phyloP scores from a whole-genome alignment of 2,113 vertebrate species.

The Ginglymostoma cirratum region DNA sequence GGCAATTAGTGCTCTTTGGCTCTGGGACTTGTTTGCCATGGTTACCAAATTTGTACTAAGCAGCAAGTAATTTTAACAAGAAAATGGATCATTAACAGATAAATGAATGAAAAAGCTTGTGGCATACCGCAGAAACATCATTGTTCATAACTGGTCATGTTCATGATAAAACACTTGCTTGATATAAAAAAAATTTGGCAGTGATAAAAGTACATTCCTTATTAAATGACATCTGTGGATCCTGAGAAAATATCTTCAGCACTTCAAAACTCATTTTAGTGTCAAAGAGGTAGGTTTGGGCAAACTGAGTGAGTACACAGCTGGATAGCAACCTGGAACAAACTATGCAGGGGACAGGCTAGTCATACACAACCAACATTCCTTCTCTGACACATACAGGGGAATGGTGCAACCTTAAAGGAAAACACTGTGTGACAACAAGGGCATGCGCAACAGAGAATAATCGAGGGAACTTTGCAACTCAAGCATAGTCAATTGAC shows the following conservation, averaged over 20 bases:
- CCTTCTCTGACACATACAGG: no score
- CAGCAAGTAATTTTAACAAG: background rate
- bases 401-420: no score
- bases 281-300: background rate
- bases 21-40: background rate
- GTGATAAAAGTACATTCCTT: background rate
- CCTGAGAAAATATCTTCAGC: background rate
- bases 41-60: background rate
- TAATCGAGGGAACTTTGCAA: no score
- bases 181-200: no score
- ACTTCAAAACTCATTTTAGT: background rate
- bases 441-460: no score
- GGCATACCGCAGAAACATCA: background rate
- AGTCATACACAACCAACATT: no score
- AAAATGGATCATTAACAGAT: conserved; percentile 2
- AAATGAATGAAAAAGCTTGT: background rate
- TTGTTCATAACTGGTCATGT: background rate
- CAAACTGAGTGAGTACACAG: no score
- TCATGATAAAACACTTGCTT: background rate
- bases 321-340: background rate
- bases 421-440: no score
- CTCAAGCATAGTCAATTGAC: no score
- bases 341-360: background rate
- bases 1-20: background rate
- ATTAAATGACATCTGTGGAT: background rate